Evolutionary conservation across 2,888 invertebrate species (phyloP).

Genomic region (Pyrrhosoma nymphula): DNA sequence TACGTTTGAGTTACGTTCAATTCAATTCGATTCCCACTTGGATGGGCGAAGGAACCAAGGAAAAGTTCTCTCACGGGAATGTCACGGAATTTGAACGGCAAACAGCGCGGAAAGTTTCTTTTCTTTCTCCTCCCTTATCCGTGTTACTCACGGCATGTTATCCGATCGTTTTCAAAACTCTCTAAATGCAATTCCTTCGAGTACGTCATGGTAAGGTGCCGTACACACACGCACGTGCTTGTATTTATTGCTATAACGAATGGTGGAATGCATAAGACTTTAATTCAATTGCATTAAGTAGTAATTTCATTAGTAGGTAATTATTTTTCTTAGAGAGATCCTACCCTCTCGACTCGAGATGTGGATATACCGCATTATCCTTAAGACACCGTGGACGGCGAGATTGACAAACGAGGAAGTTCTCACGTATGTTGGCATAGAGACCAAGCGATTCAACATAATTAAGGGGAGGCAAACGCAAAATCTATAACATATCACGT

Average conservation of each 20-base stretch:
- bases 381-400: too few species aligned
- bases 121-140: not conserved
- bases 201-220: not conserved
- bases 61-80: not conserved
- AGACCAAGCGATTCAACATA: too few species aligned
- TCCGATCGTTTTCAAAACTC: not conserved
- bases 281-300: too few species aligned
- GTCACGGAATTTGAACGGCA: not conserved
- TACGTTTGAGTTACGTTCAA: not conserved
- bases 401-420: too few species aligned
- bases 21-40: not conserved
- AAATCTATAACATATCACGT: too few species aligned
- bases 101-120: not conserved
- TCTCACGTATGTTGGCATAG: too few species aligned
- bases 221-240: not conserved
- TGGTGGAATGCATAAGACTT: not conserved
- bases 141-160: not conserved
- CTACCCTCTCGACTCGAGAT: too few species aligned
- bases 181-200: not conserved
- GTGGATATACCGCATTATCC: too few species aligned
- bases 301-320: too few species aligned
- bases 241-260: not conserved
- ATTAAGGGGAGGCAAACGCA: too few species aligned
- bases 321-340: too few species aligned
- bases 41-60: not conserved